Percentiles rank a stretch among this genome's conserved stretches.
phyloP scores from a whole-genome alignment of 2,113 vertebrate species.

The Zosterops borbonicus region DNA sequence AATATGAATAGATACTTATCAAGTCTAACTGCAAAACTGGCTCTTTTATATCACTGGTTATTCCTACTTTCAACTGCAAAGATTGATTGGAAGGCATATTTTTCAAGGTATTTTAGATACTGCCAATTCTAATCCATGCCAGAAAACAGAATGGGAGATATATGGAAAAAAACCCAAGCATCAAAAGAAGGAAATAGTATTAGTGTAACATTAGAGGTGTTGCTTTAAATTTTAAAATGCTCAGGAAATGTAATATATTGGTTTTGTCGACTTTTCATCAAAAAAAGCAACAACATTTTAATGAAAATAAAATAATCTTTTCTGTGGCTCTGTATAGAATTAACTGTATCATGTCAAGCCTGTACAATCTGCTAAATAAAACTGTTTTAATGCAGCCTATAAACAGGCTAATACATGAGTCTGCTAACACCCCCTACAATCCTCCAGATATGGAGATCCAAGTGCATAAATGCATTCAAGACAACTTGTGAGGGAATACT shows the following conservation, averaged over 20 bases:
- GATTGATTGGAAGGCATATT: not conserved
- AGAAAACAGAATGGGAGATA: not conserved
- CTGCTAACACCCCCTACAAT: not conserved
- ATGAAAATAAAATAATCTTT: not conserved
- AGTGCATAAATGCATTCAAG: not conserved
- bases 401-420: not conserved
- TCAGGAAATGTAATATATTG: not conserved
- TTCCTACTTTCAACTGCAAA: not conserved
- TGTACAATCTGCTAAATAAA: not conserved
- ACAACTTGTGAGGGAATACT: not conserved
- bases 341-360: not conserved
- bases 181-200: not conserved
- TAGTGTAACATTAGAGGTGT: not conserved
- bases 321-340: not conserved
- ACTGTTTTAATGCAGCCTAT: not conserved
- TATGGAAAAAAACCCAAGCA: not conserved
- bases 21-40: not conserved
- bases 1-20: not conserved
- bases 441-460: not conserved
- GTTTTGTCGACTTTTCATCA: not conserved
- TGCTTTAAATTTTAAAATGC: not conserved
- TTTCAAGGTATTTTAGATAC: slow-evolving; percentile 17
- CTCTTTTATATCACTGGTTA: not conserved
- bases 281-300: not conserved
- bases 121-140: not conserved